Evolutionary conservation across 2,113 vertebrate species (phyloP).

Genomic region (Sinocyclocheilus maitianheensis): DNA sequence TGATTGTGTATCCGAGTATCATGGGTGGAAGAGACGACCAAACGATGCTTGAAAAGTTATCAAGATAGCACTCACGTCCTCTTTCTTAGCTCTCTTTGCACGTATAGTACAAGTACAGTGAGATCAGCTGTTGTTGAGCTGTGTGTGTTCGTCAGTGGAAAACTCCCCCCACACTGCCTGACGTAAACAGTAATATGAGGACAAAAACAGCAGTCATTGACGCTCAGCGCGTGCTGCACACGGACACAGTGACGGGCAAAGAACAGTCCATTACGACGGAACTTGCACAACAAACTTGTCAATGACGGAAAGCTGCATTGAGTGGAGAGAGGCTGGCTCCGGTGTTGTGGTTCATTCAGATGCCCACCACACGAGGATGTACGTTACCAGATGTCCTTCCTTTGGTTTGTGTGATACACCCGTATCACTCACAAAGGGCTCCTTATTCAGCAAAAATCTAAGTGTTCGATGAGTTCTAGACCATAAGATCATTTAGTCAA

Average conservation of each 20-base stretch:
- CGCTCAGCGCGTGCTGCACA: neutral
- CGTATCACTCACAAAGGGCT: neutral
- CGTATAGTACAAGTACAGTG: neutral
- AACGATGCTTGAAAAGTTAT: constrained; percentile 25
- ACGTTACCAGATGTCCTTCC: neutral
- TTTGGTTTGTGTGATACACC: neutral
- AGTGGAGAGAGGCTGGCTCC: neutral
- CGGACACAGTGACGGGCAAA: neutral
- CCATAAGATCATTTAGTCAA: neutral
- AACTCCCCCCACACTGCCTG: constrained; percentile 73
- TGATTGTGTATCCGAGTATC: neutral
- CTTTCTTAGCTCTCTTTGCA: neutral
- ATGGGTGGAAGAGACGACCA: constrained; percentile 23
- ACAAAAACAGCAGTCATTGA: constrained; percentile 33
- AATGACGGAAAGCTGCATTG: neutral
- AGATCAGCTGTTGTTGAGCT: constrained; percentile 41
- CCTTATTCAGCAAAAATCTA: neutral
- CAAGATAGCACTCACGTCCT: neutral
- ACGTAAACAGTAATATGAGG: constrained; percentile 51
- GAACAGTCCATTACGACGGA: neutral
- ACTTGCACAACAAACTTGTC: neutral
- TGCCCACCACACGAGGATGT: neutral
- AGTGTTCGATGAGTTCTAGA: constrained; percentile 6
- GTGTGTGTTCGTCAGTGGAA: constrained; percentile 78
- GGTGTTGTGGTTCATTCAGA: neutral